Conservation (phyloP, 2,888 invertebrate species). For the Saturnia pavonia region DNA sequence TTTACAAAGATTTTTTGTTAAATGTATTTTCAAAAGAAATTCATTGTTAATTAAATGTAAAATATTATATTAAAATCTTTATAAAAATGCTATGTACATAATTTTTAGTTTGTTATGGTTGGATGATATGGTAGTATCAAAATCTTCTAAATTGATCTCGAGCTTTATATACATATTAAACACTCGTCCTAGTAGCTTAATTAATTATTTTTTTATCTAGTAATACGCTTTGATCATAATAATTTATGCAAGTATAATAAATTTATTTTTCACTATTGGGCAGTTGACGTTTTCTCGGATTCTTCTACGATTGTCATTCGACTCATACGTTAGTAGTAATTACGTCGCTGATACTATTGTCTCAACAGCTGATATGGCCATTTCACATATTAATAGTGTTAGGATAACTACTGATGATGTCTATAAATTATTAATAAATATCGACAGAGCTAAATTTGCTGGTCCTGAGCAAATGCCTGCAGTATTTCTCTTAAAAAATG, state of each 20-base stretch:
- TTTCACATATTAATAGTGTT: too few species aligned
- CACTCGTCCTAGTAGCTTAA: too few species aligned
- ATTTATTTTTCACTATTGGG: background rate
- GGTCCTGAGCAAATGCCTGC: too few species aligned
- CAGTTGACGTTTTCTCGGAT: background rate
- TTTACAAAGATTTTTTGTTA: constrained; percentile 43
- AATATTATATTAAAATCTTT: background rate
- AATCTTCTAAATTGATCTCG: background rate
- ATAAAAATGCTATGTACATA: background rate
- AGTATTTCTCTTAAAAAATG: too few species aligned
- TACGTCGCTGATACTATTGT: too few species aligned
- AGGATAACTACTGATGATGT: too few species aligned
- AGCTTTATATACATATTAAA: background rate
- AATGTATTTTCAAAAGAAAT: constrained; percentile 32
- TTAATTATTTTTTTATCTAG: too few species aligned
- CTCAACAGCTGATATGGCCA: too few species aligned
- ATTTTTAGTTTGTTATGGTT: background rate
- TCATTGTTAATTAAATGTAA: background rate
- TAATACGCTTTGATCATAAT: too few species aligned
- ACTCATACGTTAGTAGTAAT: background rate
- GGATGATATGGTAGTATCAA: background rate
- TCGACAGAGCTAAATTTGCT: too few species aligned
- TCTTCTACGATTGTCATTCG: background rate
- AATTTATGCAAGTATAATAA: too few species aligned
- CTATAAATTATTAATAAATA: too few species aligned